Evolutionary conservation across 2,113 vertebrate species (phyloP).

Genomic region (Cricetomys ansorgei): DNA sequence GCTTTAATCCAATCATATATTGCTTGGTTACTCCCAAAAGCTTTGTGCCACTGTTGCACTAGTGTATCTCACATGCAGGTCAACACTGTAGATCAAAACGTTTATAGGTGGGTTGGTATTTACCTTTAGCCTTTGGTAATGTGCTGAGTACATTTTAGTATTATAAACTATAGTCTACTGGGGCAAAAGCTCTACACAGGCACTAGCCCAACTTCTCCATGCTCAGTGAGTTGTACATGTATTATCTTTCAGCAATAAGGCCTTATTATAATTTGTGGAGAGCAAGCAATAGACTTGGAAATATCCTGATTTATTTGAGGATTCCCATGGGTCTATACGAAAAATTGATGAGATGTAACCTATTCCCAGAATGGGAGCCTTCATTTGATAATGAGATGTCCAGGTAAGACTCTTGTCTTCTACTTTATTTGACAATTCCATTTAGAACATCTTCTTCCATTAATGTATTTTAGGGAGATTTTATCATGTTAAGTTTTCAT

Average conservation of each 20-base stretch:
- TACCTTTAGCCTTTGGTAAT: neutral
- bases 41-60: neutral
- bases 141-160: neutral
- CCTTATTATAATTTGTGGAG: neutral
- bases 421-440: neutral
- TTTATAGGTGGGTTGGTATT: neutral
- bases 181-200: neutral
- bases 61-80: neutral
- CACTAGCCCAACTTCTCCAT: neutral
- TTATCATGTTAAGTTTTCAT: neutral
- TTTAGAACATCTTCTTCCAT: neutral
- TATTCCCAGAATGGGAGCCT: neutral
- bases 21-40: neutral
- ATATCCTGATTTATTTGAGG: neutral
- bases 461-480: neutral
- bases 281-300: neutral
- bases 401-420: neutral
- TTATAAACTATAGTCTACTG: neutral
- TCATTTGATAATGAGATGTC: neutral
- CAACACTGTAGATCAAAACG: neutral
- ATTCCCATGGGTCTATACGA: neutral
- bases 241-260: neutral
- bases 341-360: neutral
- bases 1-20: neutral
- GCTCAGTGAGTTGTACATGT: neutral